Evolutionary conservation across 2,888 invertebrate species (phyloP), one percentile per base, ranked within the genome.

Genomic region (Corythucha ciliata): DNA sequence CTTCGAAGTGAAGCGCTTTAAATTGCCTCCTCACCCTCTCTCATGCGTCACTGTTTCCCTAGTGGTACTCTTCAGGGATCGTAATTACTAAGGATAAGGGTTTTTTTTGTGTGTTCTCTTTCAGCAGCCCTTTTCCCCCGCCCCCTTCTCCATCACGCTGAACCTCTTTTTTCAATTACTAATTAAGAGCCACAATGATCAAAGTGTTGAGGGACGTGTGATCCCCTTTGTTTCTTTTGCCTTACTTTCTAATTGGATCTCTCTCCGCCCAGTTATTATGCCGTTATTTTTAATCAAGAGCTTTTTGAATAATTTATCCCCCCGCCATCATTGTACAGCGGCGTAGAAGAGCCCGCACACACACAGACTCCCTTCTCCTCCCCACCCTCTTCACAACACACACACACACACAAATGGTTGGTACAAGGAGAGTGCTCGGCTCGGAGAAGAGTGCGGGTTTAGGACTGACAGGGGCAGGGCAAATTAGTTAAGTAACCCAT

Each of bases 401-500:
- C n/a, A n/a, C n/a, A n/a, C n/a, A n/a, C n/a, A n/a, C n/a, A n/a
- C n/a, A n/a, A n/a, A n/a, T n/a, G n/a, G n/a, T n/a, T n/a, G n/a
- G n/a, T n/a, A n/a, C n/a, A 7, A 21, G 24, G 42, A 12, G 16
- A 25, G 25, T 10, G 29, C 18, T 5, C 39, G 22, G 41, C 29
- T 20, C 45, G 6, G 18, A 24, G 21, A 33, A 37, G 25, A 16
- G 32, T 2, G 37, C 41, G 34, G 52, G 12, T 42, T 27, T 18
- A 7, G 44, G 32, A 46, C 44, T 26, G 52, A 20, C n/a, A n/a
- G 41, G 47, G 44, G 48, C 33, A 37, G 53, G 54, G 52, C 56
- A 55, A 54, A 58, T 58, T 58, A 58, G 58, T 56, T 58, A 58
- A 58, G 56, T 58, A 58, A 58, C 49, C 58, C 58, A 58, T 58